phyloP scores from a whole-genome alignment of 2,888 invertebrate species.

The Cepaea hortensis region DNA sequence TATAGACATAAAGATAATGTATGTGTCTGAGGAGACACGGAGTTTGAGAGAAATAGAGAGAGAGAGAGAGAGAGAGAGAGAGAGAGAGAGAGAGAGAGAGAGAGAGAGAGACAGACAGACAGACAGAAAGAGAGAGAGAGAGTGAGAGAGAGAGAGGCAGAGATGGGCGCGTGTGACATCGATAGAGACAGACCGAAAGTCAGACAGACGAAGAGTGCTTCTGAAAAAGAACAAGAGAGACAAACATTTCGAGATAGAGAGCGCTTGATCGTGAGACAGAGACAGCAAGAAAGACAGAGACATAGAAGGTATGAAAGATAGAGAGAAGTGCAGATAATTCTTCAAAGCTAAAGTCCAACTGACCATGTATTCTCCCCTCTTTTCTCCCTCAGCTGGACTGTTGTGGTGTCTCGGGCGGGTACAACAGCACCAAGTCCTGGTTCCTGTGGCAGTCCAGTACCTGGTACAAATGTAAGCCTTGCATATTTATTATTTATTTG shows the following conservation, averaged over 20 bases:
- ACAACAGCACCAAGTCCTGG: conserved; percentile 22
- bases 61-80: not conserved
- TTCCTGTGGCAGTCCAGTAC: conserved; percentile 12
- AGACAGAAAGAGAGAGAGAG: conserved; percentile 11
- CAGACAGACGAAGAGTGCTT: no score
- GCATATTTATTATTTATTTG: no score
- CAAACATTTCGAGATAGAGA: no score
- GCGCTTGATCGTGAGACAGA: not conserved
- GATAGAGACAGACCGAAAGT: not conserved
- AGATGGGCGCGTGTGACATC: not conserved
- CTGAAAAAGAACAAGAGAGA: no score
- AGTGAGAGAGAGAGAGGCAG: not conserved
- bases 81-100: not conserved
- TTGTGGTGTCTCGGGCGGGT: conserved; percentile 9
- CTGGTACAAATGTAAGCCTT: not conserved
- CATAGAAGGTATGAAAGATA: no score
- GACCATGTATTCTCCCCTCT: no score
- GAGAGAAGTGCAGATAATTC: not conserved
- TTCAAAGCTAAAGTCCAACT: not conserved
- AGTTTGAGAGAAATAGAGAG: not conserved
- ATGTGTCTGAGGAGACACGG: not conserved
- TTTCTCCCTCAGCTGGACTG: conserved; percentile 2
- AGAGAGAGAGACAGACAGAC: not conserved
- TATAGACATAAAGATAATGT: not conserved
- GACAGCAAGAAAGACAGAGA: no score